phyloP scores from a whole-genome alignment of 2,113 vertebrate species.

The Trematomus loennbergii region DNA sequence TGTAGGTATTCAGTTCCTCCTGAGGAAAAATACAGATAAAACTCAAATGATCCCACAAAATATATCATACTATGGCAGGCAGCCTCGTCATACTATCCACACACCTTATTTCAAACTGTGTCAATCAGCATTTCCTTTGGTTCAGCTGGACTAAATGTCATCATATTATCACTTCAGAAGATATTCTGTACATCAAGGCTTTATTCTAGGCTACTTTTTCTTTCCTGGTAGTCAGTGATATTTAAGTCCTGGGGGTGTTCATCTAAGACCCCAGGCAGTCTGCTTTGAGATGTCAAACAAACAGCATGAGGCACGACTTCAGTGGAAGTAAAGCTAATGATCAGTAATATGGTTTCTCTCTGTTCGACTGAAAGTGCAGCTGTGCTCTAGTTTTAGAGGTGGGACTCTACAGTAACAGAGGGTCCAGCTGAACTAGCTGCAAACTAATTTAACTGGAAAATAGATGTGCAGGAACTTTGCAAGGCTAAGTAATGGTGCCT shows the following conservation, averaged over 20 bases:
- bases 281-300: not conserved
- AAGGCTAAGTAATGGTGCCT: conserved; percentile 21
- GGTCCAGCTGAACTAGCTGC: not conserved
- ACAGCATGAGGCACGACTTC: not conserved
- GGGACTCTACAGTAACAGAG: not conserved
- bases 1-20: too few species aligned
- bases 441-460: conserved; percentile 16
- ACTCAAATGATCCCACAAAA: not conserved
- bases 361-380: not conserved
- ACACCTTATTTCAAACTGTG: not conserved
- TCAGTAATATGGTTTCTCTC: not conserved
- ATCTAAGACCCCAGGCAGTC: conserved; percentile 27
- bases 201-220: not conserved
- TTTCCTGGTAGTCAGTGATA: conserved; percentile 10
- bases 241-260: conserved; percentile 10
- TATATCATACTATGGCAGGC: not conserved
- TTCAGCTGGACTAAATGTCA: not conserved
- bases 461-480: conserved; percentile 23
- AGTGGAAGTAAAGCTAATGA: not conserved
- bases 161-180: not conserved
- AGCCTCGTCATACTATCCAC: not conserved
- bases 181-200: not conserved
- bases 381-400: conserved; percentile 18
- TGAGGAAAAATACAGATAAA: too few species aligned
- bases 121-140: not conserved